A percentile compares a stretch with the other conserved stretches of the same genome.
Conservation (phyloP, 2,113 vertebrate genomes). For the Vicugna pacos region DNA sequence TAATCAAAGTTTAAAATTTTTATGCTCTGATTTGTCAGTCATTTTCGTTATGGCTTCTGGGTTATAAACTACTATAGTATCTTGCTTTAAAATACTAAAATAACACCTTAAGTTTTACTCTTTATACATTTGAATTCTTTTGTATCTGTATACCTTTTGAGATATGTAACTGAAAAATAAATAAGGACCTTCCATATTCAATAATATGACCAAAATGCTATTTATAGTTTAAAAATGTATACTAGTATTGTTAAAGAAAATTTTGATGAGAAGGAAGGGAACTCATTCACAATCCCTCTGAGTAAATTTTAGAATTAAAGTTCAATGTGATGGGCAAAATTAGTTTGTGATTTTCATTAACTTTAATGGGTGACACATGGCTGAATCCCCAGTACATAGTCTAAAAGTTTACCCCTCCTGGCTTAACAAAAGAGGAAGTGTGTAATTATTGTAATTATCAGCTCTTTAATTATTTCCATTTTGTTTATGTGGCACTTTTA, state of each 20-base stretch:
- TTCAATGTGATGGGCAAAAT: conserved; percentile 1
- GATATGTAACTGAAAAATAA: neutral
- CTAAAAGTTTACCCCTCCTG: conserved; percentile 67
- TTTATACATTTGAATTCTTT: neutral
- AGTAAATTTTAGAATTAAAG: conserved; percentile 32
- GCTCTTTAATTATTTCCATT: conserved; percentile 43
- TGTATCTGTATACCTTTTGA: neutral
- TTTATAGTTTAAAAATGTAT: neutral
- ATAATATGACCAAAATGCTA: neutral
- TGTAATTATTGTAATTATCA: conserved; percentile 64
- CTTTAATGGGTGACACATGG: conserved; percentile 57
- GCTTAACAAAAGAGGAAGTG: conserved; percentile 72
- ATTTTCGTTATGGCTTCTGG: neutral
- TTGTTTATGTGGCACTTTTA: conserved; percentile 46
- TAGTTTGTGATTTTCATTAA: neutral
- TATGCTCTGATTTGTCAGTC: neutral
- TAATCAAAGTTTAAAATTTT: neutral
- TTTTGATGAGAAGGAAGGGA: neutral
- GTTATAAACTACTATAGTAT: neutral
- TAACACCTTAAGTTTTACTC: neutral
- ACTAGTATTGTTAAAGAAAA: neutral
- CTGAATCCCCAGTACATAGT: neutral
- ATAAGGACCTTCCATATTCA: neutral
- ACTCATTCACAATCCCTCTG: neutral
- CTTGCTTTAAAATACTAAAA: neutral